Conservation (phyloP, 2,888 invertebrate genomes). For the Caenorhabditis becei region DNA sequence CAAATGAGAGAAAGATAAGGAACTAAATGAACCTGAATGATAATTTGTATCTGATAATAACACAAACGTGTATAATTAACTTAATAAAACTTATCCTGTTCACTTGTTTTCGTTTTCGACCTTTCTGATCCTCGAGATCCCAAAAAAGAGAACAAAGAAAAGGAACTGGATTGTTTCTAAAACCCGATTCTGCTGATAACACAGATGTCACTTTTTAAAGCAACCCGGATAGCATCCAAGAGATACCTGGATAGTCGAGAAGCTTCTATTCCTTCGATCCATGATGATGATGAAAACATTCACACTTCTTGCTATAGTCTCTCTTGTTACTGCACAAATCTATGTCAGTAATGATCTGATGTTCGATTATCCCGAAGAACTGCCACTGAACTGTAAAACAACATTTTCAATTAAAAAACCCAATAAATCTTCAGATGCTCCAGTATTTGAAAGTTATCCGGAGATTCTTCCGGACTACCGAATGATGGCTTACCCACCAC, state of each 20-base stretch:
- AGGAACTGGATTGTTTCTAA: conserved; percentile 13
- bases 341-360: conserved; percentile 25
- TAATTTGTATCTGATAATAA: conserved; percentile 35
- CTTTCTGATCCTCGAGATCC: not conserved
- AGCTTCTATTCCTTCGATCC: too few species aligned
- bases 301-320: not conserved
- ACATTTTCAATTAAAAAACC: too few species aligned
- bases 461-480: conserved; percentile 44
- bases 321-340: conserved; percentile 22
- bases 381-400: conserved; percentile 13
- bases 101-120: conserved; percentile 10
- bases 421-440: conserved; percentile 29
- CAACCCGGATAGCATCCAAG: conserved; percentile 4
- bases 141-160: conserved; percentile 18
- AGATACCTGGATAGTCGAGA: conserved; percentile 9
- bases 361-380: conserved; percentile 44
- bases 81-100: conserved; percentile 1
- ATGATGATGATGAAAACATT: conserved; percentile 8
- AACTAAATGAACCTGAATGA: not conserved
- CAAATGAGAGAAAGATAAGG: conserved; percentile 30
- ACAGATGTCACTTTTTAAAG: conserved; percentile 29
- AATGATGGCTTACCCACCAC: conserved; percentile 18
- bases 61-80: conserved; percentile 6
- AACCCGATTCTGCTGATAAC: conserved; percentile 44
- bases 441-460: conserved; percentile 31